Conservation (phyloP, 2,113 vertebrate genomes). For the Neodon shergylaensis region DNA sequence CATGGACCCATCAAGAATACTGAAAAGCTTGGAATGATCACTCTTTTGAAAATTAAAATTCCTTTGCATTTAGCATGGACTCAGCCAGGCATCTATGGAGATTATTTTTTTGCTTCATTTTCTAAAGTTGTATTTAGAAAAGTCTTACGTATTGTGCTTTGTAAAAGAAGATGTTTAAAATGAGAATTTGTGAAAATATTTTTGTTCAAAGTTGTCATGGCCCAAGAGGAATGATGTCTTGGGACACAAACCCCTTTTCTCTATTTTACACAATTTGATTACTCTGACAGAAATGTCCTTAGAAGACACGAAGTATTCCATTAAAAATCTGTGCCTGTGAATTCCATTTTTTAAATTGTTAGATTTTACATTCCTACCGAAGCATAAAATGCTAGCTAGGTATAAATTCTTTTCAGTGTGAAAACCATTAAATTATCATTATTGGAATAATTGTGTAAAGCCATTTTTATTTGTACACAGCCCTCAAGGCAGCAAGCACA, state of each 20-base stretch:
- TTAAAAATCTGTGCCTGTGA: conserved; percentile 74
- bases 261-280: conserved; percentile 69
- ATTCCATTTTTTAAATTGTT: conserved; percentile 73
- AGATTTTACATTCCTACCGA: conserved; percentile 76
- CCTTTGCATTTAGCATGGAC: conserved; percentile 73
- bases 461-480: conserved; percentile 64
- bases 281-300: conserved; percentile 66
- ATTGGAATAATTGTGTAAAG: conserved; percentile 76
- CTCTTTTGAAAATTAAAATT: conserved; percentile 68
- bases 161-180: conserved; percentile 82
- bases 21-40: conserved; percentile 67
- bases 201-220: conserved; percentile 78
- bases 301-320: conserved; percentile 53
- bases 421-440: conserved; percentile 76
- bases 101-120: conserved; percentile 80
- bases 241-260: conserved; percentile 66
- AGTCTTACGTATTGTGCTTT: conserved; percentile 79
- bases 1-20: conserved; percentile 59
- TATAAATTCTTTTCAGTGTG: conserved; percentile 69
- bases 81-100: conserved; percentile 71
- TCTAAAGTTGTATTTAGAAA: conserved; percentile 80
- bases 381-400: conserved; percentile 69
- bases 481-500: conserved; percentile 29
- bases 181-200: conserved; percentile 82
- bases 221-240: conserved; percentile 70